phyloP scores from a whole-genome alignment of 2,888 invertebrate species.

The Gisinianus flammeolus region DNA sequence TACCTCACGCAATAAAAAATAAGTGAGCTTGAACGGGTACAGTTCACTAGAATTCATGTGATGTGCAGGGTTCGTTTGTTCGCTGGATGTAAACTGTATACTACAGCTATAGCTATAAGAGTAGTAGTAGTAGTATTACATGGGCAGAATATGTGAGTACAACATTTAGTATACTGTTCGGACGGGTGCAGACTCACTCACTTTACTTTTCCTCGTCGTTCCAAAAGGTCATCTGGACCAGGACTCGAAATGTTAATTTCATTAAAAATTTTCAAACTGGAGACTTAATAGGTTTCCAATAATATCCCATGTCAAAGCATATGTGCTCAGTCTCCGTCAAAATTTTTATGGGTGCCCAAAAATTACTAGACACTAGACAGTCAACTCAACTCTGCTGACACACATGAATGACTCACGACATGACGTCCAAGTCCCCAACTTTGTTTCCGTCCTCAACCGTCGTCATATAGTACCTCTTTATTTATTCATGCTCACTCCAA shows the following conservation, averaged over 20 bases:
- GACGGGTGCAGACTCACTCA: neutral
- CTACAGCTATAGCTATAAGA: too few species aligned
- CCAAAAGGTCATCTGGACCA: slow-evolving; percentile 35
- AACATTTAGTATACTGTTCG: too few species aligned
- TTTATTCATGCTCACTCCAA: slow-evolving; percentile 2
- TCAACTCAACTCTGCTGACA: slow-evolving; percentile 22
- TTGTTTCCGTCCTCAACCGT: neutral
- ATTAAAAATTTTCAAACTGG: slow-evolving; percentile 22
- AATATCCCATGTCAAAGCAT: slow-evolving; percentile 33
- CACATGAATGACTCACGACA: slow-evolving; percentile 35
- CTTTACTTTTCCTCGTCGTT: neutral
- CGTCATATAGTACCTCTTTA: neutral
- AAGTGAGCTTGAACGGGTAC: slow-evolving; percentile 12
- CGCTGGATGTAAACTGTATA: neutral
- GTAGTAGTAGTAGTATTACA: too few species aligned
- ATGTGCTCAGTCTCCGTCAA: slow-evolving; percentile 13
- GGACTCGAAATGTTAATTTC: slow-evolving; percentile 23
- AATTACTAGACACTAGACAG: neutral
- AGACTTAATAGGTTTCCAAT: slow-evolving; percentile 28
- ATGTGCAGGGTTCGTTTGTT: neutral
- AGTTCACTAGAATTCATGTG: slow-evolving; percentile 11
- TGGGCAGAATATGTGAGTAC: too few species aligned
- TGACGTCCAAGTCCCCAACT: neutral
- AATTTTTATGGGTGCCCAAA: slow-evolving; percentile 33
- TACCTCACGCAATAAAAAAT: slow-evolving; percentile 43